Percentiles rank a stretch among this genome's conserved stretches.
These are phyloP conservation scores for Pagetopsis macropterus DNA, from an alignment of 2,797 vertebrate species.

Conservation along the genomic window DNA sequence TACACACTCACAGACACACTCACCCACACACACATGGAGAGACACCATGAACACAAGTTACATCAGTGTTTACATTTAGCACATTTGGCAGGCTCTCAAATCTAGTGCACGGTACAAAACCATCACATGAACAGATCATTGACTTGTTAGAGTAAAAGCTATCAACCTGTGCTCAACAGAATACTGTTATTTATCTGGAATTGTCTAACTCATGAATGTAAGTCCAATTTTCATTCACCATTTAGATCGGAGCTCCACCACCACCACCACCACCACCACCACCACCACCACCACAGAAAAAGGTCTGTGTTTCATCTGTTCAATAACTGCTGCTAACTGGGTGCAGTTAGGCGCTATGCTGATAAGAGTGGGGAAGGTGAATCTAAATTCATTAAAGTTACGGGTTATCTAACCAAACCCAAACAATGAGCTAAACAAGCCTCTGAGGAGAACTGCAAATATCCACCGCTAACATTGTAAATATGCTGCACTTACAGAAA, in stretches of 20 bases:
- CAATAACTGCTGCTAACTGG: too few relatives aligned
- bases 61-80: constrained; percentile 24
- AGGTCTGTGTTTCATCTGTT: not conserved
- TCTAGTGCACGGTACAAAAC: constrained; percentile 1
- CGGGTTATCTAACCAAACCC: too few relatives aligned
- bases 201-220: not conserved
- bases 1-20: not conserved
- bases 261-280: not conserved
- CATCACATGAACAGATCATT: constrained; percentile 22
- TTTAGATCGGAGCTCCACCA: not conserved
- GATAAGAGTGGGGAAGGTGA: too few relatives aligned
- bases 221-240: not conserved
- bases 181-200: not conserved
- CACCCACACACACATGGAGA: not conserved
- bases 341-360: too few relatives aligned
- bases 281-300: not conserved
- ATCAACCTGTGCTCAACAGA: constrained; percentile 5
- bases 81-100: constrained; percentile 17
- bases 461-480: too few relatives aligned
- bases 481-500: too few relatives aligned
- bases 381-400: too few relatives aligned
- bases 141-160: constrained; percentile 3
- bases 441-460: too few relatives aligned
- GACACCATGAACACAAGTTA: constrained; percentile 1
- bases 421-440: too few relatives aligned